Percentiles rank a stretch among this genome's conserved stretches.
phyloP scores from a whole-genome alignment of 2,888 invertebrate species.

The Parnassius mnemosyne region DNA sequence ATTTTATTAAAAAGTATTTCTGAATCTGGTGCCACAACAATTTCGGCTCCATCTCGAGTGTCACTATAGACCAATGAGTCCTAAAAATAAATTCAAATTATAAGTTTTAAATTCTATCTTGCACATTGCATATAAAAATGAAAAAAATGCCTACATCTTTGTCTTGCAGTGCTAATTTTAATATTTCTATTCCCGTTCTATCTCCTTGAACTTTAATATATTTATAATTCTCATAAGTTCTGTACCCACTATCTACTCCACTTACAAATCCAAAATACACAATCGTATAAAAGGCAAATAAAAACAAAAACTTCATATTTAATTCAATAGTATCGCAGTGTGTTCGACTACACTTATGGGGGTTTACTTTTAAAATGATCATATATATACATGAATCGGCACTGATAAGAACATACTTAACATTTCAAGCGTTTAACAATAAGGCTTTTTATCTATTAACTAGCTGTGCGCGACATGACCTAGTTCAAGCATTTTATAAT shows the following conservation, averaged over 20 bases:
- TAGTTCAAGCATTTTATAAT: too few species aligned
- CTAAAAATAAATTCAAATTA: constrained; percentile 35
- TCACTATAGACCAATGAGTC: constrained; percentile 40
- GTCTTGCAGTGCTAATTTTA: constrained; percentile 25
- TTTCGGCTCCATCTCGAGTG: constrained; percentile 34
- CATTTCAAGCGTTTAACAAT: too few species aligned
- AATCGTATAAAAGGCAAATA: constrained; percentile 4
- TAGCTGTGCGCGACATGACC: too few species aligned
- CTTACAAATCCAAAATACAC: constrained; percentile 2
- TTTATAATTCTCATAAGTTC: constrained; percentile 34
- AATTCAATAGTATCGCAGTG: too few species aligned
- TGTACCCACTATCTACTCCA: constrained; percentile 16
- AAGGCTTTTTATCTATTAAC: too few species aligned
- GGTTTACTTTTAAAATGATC: too few species aligned
- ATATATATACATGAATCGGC: background rate
- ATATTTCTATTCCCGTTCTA: constrained; percentile 20
- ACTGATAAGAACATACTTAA: too few species aligned
- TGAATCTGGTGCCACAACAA: constrained; percentile 51
- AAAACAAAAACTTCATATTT: background rate
- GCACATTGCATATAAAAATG: too few species aligned
- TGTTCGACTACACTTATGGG: too few species aligned
- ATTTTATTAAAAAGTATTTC: constrained; percentile 41
- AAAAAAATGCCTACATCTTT: constrained; percentile 42
- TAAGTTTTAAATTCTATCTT: too few species aligned
- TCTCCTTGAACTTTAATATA: constrained; percentile 30